Conservation (phyloP, 2,888 invertebrate species). For the Epicampocera succincta region DNA sequence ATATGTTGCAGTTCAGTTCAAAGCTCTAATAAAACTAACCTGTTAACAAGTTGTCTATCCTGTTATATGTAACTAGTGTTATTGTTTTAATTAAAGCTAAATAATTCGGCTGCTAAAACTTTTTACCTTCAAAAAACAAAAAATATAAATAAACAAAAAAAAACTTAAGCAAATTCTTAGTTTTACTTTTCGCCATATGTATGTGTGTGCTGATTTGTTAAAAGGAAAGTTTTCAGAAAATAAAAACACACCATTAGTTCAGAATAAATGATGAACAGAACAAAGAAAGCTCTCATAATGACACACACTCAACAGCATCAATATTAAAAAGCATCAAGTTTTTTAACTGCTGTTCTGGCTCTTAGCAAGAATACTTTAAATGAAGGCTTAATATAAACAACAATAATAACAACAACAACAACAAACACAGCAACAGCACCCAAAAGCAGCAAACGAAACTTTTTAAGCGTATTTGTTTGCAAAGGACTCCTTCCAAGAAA, state of each 20-base stretch:
- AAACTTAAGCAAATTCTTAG: too few relatives aligned
- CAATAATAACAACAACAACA: too few relatives aligned
- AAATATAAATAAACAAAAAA: too few relatives aligned
- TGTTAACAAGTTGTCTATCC: too few relatives aligned
- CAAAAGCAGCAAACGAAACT: background rate
- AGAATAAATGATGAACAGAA: constrained; percentile 28
- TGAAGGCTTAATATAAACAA: constrained; percentile 32
- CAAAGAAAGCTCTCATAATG: constrained; percentile 24
- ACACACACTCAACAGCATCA: background rate
- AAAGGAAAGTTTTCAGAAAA: constrained; percentile 43
- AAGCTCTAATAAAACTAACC: constrained; percentile 4
- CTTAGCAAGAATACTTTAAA: constrained; percentile 17
- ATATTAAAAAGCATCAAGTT: constrained; percentile 1
- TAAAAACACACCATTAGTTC: constrained; percentile 45
- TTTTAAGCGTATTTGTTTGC: constrained; percentile 1
- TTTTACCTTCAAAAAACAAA: background rate
- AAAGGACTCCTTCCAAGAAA: constrained; percentile 1
- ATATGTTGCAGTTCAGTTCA: too few relatives aligned
- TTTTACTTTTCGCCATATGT: background rate
- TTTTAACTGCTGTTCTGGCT: background rate
- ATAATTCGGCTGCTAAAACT: background rate
- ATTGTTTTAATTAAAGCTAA: too few relatives aligned
- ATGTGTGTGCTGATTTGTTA: constrained; percentile 37
- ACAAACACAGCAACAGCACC: too few relatives aligned
- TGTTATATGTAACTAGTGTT: too few relatives aligned